Conservation (phyloP, 2,797 vertebrate species). For the Scarus forsteni region DNA sequence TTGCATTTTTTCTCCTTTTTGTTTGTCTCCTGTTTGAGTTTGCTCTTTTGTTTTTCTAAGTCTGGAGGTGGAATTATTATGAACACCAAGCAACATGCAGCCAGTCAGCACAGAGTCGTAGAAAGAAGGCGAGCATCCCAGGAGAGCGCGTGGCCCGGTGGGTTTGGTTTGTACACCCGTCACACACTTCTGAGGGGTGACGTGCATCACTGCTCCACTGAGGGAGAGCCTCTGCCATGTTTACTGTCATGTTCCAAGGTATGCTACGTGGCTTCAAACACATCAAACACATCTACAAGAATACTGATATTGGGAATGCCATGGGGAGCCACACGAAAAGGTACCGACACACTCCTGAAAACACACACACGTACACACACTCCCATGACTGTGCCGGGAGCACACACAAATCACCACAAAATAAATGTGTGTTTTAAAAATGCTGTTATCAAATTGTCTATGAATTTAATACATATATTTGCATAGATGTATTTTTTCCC, state of each 20-base stretch:
- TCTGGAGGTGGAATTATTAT: constrained; percentile 57
- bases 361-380: constrained; percentile 67
- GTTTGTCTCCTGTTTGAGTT: constrained; percentile 56
- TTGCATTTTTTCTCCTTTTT: constrained; percentile 59
- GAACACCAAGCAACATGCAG: constrained; percentile 67
- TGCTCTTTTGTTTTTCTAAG: constrained; percentile 69
- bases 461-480: constrained; percentile 12
- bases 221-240: constrained; percentile 85
- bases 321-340: constrained; percentile 65
- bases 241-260: constrained; percentile 87
- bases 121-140: constrained; percentile 61
- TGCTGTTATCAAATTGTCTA: constrained; percentile 7
- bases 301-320: constrained; percentile 85
- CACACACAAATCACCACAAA: constrained; percentile 38
- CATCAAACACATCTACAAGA: constrained; percentile 84
- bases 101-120: constrained; percentile 65
- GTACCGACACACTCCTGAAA: constrained; percentile 64
- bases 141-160: constrained; percentile 76
- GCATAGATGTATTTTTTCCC: not conserved
- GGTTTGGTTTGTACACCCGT: constrained; percentile 85
- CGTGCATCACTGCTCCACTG: constrained; percentile 82
- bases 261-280: constrained; percentile 85
- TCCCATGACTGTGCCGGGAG: constrained; percentile 47
- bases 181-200: constrained; percentile 85
- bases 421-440: constrained; percentile 23